Evolutionary conservation across 2,113 vertebrate species (phyloP).

Genomic region (Ptilonorhynchus violaceus): DNA sequence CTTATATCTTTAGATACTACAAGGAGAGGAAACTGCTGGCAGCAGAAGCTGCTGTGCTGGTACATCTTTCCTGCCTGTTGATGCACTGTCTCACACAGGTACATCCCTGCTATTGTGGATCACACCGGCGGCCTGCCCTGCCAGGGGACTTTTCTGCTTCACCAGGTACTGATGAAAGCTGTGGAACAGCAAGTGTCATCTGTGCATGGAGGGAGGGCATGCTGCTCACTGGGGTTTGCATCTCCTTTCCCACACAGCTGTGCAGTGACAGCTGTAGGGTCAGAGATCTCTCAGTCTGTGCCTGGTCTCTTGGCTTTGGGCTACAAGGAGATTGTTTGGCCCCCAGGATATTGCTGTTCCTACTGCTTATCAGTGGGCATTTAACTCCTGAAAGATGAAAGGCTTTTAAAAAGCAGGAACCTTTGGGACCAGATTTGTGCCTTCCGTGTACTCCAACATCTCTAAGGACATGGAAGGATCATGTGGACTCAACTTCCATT

Average conservation of each 20-base stretch:
- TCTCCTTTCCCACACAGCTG: background rate
- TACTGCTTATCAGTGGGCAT: background rate
- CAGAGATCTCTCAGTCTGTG: background rate
- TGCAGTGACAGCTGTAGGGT: background rate
- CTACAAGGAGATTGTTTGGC: background rate
- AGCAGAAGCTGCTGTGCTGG: background rate
- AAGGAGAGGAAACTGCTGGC: background rate
- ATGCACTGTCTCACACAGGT: constrained; percentile 71
- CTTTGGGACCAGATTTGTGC: background rate
- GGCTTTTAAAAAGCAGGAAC: background rate
- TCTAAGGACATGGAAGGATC: background rate
- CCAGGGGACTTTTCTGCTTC: constrained; percentile 92
- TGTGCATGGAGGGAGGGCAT: background rate
- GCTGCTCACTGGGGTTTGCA: background rate
- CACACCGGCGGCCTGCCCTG: constrained; percentile 91
- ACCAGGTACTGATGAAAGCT: constrained; percentile 84
- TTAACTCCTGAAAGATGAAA: background rate
- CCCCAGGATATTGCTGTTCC: background rate
- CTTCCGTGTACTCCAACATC: background rate
- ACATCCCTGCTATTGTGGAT: constrained; percentile 97
- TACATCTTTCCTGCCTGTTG: background rate
- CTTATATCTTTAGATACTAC: background rate
- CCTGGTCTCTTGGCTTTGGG: background rate
- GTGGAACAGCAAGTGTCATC: background rate
- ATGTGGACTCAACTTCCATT: background rate